Evolutionary conservation across 2,113 vertebrate species (phyloP).

Genomic region (Emydocephalus ijimae): DNA sequence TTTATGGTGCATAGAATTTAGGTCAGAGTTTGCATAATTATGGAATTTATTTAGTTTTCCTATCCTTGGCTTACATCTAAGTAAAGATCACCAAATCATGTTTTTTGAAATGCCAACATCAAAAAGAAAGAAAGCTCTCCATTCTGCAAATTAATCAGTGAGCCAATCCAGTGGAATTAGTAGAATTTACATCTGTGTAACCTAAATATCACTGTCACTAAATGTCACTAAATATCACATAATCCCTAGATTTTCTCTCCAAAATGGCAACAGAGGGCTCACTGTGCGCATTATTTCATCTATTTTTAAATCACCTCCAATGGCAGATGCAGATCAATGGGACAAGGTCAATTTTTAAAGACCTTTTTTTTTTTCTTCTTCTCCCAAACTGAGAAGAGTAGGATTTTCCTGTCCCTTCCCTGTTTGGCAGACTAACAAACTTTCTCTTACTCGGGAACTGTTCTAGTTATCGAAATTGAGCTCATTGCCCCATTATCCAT

Average conservation of each 20-base stretch:
- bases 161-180: neutral
- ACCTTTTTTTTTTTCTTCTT: neutral
- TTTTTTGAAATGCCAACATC: neutral
- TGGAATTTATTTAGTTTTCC: neutral
- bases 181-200: neutral
- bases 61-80: neutral
- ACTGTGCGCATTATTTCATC: neutral
- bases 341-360: neutral
- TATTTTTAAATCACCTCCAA: neutral
- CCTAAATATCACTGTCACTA: neutral
- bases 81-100: neutral
- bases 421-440: neutral
- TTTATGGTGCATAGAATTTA: neutral
- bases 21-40: neutral
- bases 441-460: neutral
- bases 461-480: neutral
- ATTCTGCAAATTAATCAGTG: neutral
- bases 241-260: neutral
- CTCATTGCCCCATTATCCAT: too few relatives aligned
- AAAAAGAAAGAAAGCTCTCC: conserved; percentile 6
- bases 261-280: neutral
- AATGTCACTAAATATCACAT: neutral
- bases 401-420: neutral
- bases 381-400: too few relatives aligned
- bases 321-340: neutral